These are phyloP conservation scores for Corbicula japonica DNA, from an alignment of 2,888 invertebrate genomes.

Conservation along the genomic window DNA sequence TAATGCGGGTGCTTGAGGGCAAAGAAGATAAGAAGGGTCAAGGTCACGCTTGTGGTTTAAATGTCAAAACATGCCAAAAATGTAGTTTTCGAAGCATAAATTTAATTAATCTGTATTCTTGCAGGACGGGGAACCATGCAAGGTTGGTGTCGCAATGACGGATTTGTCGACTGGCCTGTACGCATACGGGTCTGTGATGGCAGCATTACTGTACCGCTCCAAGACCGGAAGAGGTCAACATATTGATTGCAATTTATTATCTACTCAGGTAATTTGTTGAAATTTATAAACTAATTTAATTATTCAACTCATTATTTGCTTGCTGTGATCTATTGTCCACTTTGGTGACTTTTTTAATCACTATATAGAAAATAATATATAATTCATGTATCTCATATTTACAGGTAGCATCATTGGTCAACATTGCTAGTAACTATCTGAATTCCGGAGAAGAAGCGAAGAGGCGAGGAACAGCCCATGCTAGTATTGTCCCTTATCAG, in stretches of 20 bases:
- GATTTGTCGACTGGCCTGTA: slow-evolving; percentile 97
- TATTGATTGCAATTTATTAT: slow-evolving; percentile 97
- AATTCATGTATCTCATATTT: no score
- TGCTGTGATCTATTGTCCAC: no score
- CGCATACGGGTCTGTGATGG: slow-evolving; percentile 97
- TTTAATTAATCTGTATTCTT: not conserved
- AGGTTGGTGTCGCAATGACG: slow-evolving; percentile 96
- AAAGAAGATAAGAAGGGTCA: no score
- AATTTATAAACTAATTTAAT: no score
- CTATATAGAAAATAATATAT: no score
- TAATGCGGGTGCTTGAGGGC: no score
- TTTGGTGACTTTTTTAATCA: no score
- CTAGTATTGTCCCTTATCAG: slow-evolving; percentile 97
- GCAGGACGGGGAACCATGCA: slow-evolving; percentile 92
- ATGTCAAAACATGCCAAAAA: no score
- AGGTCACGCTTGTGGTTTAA: no score
- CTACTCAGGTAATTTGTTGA: slow-evolving; percentile 90
- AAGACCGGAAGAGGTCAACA: slow-evolving; percentile 95
- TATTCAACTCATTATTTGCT: no score
- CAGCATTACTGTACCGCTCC: slow-evolving; percentile 93
- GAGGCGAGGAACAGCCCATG: slow-evolving; percentile 97
- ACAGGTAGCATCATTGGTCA: slow-evolving; percentile 93
- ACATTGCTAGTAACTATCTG: slow-evolving; percentile 95
- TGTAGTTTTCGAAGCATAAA: not conserved
- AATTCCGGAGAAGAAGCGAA: slow-evolving; percentile 93